phyloP scores from a whole-genome alignment of 1,140 invertebrate genomes.

The Saccostrea cuccullata region DNA sequence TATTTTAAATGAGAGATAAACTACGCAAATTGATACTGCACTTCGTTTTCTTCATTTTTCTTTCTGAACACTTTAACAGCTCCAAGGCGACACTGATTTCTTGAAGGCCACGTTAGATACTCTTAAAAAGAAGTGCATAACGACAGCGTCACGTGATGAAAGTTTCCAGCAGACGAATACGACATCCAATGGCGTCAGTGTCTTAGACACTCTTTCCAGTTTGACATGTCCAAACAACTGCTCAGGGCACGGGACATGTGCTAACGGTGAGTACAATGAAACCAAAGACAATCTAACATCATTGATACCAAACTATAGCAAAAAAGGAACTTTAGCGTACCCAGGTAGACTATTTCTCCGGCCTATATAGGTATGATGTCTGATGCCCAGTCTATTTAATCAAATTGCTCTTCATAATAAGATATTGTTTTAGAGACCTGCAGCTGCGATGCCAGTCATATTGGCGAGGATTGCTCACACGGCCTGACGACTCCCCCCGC shows the following conservation, averaged over 20 bases:
- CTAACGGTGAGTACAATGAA: background rate
- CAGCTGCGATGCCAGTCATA: background rate
- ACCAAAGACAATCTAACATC: no score
- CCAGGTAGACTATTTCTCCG: no score
- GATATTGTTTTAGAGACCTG: background rate
- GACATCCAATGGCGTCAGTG: background rate
- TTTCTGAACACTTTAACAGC: background rate
- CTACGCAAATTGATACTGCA: background rate
- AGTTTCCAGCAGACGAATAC: conserved; percentile 11
- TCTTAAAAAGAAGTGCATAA: background rate
- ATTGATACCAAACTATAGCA: no score
- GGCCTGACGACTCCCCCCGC: background rate
- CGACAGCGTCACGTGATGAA: background rate
- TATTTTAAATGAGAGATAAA: no score
- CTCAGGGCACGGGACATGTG: background rate
- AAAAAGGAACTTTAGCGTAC: no score
- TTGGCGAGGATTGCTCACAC: conserved; percentile 1
- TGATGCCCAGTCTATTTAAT: no score
- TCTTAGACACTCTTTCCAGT: background rate
- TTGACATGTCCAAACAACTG: background rate
- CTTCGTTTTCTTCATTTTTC: background rate
- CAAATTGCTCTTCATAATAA: no score
- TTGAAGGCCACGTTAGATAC: background rate
- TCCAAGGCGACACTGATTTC: background rate
- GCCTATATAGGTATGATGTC: no score